A percentile compares a stretch with the other conserved stretches of the same genome.
These are phyloP conservation scores for Watsonalla binaria DNA, from an alignment of 2,888 invertebrate species.

Conservation along the genomic window DNA sequence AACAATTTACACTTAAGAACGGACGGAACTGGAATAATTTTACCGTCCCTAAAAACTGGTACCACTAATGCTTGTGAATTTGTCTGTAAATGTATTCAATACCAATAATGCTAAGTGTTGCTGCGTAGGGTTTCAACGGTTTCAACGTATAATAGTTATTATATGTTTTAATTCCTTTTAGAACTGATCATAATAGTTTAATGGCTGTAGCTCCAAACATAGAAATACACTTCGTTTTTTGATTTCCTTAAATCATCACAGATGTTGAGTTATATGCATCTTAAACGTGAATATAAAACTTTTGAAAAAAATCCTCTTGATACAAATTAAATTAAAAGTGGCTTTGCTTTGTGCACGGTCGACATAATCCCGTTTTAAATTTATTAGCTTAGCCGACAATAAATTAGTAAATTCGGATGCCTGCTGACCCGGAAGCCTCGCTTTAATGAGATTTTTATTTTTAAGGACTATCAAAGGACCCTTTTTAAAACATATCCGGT, in stretches of 20 bases:
- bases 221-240: background rate
- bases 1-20: conserved; percentile 59
- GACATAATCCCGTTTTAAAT: conserved; percentile 74
- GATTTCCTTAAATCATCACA: background rate
- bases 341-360: conserved; percentile 66
- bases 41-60: conserved; percentile 42
- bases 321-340: conserved; percentile 75
- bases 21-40: conserved; percentile 53
- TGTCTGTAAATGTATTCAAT: background rate
- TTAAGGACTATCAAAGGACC: conserved; percentile 45
- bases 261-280: conserved; percentile 19
- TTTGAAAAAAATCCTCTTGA: conserved; percentile 49
- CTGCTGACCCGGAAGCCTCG: conserved; percentile 67
- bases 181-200: background rate
- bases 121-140: too few relatives aligned
- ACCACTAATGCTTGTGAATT: background rate
- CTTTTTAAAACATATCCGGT: conserved; percentile 28
- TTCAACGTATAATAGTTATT: background rate
- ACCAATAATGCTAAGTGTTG: background rate
- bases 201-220: background rate
- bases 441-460: conserved; percentile 57
- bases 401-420: conserved; percentile 71
- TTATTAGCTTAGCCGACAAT: conserved; percentile 72
- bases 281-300: conserved; percentile 44
- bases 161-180: background rate